A percentile compares a stretch with the other conserved stretches of the same genome.
These are phyloP conservation scores for Malthinus flaveolus DNA, from an alignment of 2,888 invertebrate species.

Conservation along the genomic window DNA sequence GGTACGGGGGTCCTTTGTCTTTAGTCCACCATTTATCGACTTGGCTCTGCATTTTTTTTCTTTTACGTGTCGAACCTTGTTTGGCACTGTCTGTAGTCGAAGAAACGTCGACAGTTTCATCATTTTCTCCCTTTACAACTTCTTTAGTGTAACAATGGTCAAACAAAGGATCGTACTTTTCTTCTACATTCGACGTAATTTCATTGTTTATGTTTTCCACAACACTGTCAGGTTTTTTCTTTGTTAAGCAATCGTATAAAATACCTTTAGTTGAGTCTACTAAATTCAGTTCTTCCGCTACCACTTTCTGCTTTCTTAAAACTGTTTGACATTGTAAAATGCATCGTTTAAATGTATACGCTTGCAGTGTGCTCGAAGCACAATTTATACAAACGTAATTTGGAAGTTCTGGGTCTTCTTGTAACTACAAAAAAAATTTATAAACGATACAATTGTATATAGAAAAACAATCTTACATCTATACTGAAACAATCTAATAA, in stretches of 20 bases:
- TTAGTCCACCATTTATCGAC: constrained; percentile 9
- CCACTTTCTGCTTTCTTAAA: not conserved
- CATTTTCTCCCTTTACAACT: not conserved
- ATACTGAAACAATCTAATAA: constrained; percentile 14
- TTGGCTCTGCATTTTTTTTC: not conserved
- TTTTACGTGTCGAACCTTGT: no score
- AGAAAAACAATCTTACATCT: constrained; percentile 4
- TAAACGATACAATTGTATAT: not conserved
- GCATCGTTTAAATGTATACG: constrained; percentile 10
- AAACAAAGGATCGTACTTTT: not conserved
- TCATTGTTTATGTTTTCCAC: not conserved
- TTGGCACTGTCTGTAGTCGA: not conserved
- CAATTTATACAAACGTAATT: constrained; percentile 10
- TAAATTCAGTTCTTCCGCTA: not conserved
- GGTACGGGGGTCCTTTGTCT: constrained; percentile 9
- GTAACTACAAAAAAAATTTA: not conserved
- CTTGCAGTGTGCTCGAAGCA: constrained; percentile 8
- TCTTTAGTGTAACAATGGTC: constrained; percentile 9
- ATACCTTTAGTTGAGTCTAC: not conserved
- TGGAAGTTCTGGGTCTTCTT: constrained; percentile 7
- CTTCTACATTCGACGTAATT: not conserved
- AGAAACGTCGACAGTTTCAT: not conserved
- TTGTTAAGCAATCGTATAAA: not conserved
- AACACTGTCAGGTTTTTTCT: not conserved
- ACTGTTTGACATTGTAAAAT: constrained; percentile 5